Evolutionary conservation across 2,888 invertebrate species (phyloP).

Genomic region (Daptonema setosum): DNA sequence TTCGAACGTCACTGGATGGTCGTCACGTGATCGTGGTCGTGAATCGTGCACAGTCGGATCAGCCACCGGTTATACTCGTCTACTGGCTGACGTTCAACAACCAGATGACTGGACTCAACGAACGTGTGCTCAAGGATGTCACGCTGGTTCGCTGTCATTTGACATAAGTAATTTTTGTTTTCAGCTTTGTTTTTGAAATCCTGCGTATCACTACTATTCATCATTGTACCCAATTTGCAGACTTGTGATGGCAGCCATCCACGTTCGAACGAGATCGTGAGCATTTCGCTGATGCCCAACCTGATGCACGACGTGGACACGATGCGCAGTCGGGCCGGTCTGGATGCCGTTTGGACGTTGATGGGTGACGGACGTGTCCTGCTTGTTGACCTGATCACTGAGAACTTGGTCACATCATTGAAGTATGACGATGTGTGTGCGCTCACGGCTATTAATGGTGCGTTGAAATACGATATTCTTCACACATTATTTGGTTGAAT

Average conservation of each 20-base stretch:
- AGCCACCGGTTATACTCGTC: slow-evolving; percentile 25
- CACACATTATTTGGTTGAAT: too few species aligned
- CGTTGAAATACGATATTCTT: too few species aligned
- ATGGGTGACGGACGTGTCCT: background rate
- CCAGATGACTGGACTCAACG: slow-evolving; percentile 36
- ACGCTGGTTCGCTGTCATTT: too few species aligned
- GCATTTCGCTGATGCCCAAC: background rate
- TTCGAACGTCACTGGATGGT: slow-evolving; percentile 31
- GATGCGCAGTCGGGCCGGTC: too few species aligned
- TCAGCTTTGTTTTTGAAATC: too few species aligned
- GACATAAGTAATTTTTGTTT: too few species aligned
- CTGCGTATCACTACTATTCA: too few species aligned
- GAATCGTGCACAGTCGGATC: slow-evolving; percentile 6
- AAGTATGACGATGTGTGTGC: too few species aligned
- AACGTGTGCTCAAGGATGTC: slow-evolving; percentile 39
- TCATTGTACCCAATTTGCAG: too few species aligned
- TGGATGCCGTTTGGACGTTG: too few species aligned
- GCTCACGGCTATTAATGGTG: too few species aligned
- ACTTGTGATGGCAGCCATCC: background rate
- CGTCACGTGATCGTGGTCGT: slow-evolving; percentile 39
- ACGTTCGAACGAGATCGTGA: background rate
- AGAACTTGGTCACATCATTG: background rate
- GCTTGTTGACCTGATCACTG: background rate
- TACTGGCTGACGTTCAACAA: slow-evolving; percentile 38
- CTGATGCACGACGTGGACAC: background rate